Base-by-base conservation (phyloP, 2,113 vertebrate genomes). In the Xyrauchen texanus region DNA sequence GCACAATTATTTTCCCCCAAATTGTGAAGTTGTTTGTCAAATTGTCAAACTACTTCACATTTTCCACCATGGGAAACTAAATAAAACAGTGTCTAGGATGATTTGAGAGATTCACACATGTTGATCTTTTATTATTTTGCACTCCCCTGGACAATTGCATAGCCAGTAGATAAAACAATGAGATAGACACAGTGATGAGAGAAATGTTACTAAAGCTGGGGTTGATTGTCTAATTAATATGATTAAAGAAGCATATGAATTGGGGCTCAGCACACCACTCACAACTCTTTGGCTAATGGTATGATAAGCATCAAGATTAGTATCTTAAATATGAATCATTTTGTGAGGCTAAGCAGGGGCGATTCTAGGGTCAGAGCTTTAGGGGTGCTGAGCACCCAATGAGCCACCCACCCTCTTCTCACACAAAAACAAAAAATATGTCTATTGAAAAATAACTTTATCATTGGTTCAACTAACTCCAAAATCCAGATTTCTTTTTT, bases 101-200 rank as follows among this genome's bases (percentile, higher is more conserved):
- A 91, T 90, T 91, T 74, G 58, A 91, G 80, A 81, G 71, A 51
- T 60, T 84, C 80, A 81, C 85, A 86, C 87, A 88, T 88, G 90
- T 91, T 92, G 90, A 91, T 92, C 90, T 91, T 87, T 80, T 91
- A 93, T 92, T 89, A 91, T 91, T 93, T 90, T 83, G 84, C 87
- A 87, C 68, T 81, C 70, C 75, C 71, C 16, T 47, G 88, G 84
- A 84, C 78, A 85, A 85, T 83, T 86, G 88, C 82, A 81, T 87
- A 84, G 87, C 81, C 84, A 34, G 85, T 58, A 76, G 87, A 86
- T 6, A 76, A 83, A 88, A 89, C 83, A 21, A 34, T 63, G 77
- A 77, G 83, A 45, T 42, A 71, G 64, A 60, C 46, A 58, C 61
- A 79, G 84, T 83, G 52, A 79, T 85, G 82, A 34, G 64, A 62